Conservation (phyloP, 2,888 invertebrate species). For the Ligdia adustata region DNA sequence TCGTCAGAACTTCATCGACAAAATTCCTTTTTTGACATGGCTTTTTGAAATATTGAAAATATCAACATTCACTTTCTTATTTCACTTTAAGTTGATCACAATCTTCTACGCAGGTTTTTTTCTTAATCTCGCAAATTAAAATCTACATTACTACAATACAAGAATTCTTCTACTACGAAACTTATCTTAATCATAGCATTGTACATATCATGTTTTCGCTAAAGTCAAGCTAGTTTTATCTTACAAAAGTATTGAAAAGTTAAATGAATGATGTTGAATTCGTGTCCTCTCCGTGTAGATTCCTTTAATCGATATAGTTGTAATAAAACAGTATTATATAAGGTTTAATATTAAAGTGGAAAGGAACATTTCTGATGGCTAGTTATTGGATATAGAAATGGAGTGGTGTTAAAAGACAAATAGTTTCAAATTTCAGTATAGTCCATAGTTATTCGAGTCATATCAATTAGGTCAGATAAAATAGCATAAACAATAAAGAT, state of each 20-base stretch:
- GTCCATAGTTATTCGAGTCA: slow-evolving; percentile 71
- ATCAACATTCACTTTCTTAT: too few relatives aligned
- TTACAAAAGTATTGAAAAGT: not conserved
- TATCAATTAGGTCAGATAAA: slow-evolving; percentile 65
- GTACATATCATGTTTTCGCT: too few relatives aligned
- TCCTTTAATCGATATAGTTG: slow-evolving; percentile 36
- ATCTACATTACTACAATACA: not conserved
- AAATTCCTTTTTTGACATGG: too few relatives aligned
- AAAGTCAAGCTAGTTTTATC: slow-evolving; percentile 7
- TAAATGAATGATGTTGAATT: slow-evolving; percentile 25
- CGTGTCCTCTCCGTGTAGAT: slow-evolving; percentile 51
- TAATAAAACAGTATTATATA: slow-evolving; percentile 43
- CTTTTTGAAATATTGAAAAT: too few relatives aligned
- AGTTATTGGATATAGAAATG: slow-evolving; percentile 32
- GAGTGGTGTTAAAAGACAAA: slow-evolving; percentile 57
- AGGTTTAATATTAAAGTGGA: slow-evolving; percentile 33
- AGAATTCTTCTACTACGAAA: not conserved
- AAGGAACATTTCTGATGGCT: slow-evolving; percentile 22
- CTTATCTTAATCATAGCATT: too few relatives aligned
- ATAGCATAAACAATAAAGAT: slow-evolving; percentile 20
- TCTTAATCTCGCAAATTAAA: too few relatives aligned
- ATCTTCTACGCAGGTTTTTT: too few relatives aligned
- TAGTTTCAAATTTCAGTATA: slow-evolving; percentile 60
- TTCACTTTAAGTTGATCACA: too few relatives aligned
- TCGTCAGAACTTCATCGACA: too few relatives aligned